Base-by-base conservation (phyloP, 2,113 vertebrate species). In the Prunella fulvescens region DNA sequence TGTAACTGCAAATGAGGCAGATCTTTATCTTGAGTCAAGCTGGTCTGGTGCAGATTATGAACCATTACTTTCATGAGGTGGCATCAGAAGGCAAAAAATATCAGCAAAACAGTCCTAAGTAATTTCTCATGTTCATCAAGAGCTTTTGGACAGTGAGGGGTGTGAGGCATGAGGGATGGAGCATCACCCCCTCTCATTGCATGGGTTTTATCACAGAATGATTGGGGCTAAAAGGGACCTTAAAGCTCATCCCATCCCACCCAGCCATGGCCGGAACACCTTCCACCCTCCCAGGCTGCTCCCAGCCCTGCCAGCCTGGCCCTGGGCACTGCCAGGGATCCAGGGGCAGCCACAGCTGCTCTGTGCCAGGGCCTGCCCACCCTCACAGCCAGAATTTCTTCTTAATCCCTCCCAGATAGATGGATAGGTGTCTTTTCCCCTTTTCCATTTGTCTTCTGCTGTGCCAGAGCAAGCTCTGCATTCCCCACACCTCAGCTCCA, bases 201-300 rank as follows among this genome's bases (percentile, higher is more conserved):
- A 13, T 22, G 23, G 29, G n/a, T 35, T 61, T 69, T 33, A 16
- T 35, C 39, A 18, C 62, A 42, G n/a, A 15, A 19, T 35, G 29
- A 40, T 40, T 66, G 67, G 69, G 10, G 24, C 7, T 20, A 7
- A 31, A 58, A 53, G 16, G 28, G 61, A n/a, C 8, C 8, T 20
- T 22, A 25, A 89, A 60, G 14, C 13, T 15, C 47, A 29, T 53
- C 29, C 5, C 1, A 3, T 3, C 2, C 53, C 26, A 22, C 10
- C 10, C 51, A 29, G 44, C 33, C 86, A 58, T 7, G 60, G 35
- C 26, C 51, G 37, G 5, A 13, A 66, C 44, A n/a, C 6, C 6
- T 51, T 0, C 33, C 60, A 45, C 33, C 4, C 0, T 16, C 33
- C 23, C 78, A 66, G 19, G 22, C 0, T 53, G 45, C 45, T 53